phyloP scores from a whole-genome alignment of 1,140 invertebrate species.

The Drosophila neocordata region DNA sequence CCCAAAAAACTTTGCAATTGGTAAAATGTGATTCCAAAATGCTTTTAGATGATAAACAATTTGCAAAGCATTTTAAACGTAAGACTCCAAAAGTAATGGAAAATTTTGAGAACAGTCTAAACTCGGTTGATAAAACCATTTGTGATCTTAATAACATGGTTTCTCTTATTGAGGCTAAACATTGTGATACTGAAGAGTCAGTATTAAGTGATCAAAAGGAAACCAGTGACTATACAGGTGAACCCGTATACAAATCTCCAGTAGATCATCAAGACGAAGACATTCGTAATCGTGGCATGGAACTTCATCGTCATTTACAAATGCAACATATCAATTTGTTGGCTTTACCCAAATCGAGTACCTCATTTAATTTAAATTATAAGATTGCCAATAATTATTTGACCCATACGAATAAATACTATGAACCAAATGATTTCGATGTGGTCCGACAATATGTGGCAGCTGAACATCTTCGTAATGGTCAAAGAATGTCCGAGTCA shows the following conservation, averaged over 20 bases:
- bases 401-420: not conserved
- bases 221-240: no score
- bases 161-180: not conserved
- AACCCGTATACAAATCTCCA: not conserved
- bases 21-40: not conserved
- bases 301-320: not conserved
- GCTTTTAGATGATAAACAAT: not conserved
- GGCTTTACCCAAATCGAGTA: conserved; percentile 29
- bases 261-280: not conserved
- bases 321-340: conserved; percentile 31
- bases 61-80: not conserved
- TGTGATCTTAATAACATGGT: not conserved
- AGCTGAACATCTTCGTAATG: not conserved
- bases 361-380: conserved; percentile 32
- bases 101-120: not conserved
- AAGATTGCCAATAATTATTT: not conserved
- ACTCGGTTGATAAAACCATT: not conserved
- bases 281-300: not conserved
- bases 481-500: not conserved
- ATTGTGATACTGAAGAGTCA: not conserved
- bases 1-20: not conserved
- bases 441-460: not conserved
- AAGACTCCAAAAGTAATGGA: not conserved
- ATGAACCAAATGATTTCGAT: not conserved
- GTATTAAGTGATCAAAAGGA: not conserved